phyloP scores from a whole-genome alignment of 2,888 invertebrate species.

The Lottia gigantea region DNA sequence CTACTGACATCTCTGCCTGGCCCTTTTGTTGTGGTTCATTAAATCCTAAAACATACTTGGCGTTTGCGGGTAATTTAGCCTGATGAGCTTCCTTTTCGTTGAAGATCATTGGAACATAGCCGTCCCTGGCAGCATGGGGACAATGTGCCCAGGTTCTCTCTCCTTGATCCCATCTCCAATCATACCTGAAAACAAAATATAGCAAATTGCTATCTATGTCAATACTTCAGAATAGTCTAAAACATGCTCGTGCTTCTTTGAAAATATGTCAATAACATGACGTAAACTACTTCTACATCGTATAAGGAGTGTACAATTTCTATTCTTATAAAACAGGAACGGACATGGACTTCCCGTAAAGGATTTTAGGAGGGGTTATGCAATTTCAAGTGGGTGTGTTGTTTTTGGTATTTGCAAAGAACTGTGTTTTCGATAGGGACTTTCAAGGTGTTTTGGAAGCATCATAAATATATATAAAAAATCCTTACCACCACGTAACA shows the following conservation, averaged over 20 bases:
- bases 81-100: slow-evolving; percentile 19
- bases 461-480: background rate
- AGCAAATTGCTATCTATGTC: too few relatives aligned
- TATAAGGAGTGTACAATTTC: background rate
- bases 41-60: slow-evolving; percentile 39
- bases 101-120: slow-evolving; percentile 44
- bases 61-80: slow-evolving; percentile 21
- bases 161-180: slow-evolving; percentile 23
- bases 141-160: slow-evolving; percentile 23
- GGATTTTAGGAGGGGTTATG: too few relatives aligned
- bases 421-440: too few relatives aligned
- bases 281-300: too few relatives aligned
- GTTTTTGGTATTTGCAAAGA: too few relatives aligned
- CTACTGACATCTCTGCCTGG: slow-evolving; percentile 39
- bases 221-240: too few relatives aligned
- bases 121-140: slow-evolving; percentile 10
- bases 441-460: too few relatives aligned
- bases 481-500: background rate
- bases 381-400: too few relatives aligned
- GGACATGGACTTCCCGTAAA: too few relatives aligned
- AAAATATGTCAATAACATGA: too few relatives aligned
- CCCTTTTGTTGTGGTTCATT: slow-evolving; percentile 44
- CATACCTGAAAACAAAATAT: slow-evolving; percentile 25
- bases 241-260: too few relatives aligned
- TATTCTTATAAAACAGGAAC: background rate